Conservation (phyloP, 2,888 invertebrate genomes). For the Pristionchus arcanus region DNA sequence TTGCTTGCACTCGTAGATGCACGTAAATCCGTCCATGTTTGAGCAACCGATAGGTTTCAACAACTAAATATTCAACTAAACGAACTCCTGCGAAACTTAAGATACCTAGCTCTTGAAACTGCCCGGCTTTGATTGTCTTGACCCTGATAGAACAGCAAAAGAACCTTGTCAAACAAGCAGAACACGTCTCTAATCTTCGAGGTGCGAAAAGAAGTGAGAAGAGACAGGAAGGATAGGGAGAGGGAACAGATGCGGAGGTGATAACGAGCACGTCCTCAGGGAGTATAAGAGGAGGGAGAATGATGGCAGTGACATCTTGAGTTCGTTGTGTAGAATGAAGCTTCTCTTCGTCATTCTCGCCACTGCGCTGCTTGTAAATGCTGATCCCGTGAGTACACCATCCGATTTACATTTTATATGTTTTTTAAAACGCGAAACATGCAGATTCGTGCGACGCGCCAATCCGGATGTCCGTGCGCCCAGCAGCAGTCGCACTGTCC, state of each 20-base stretch:
- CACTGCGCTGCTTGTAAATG: neutral
- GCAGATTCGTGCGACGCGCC: constrained; percentile 32
- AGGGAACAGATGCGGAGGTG: neutral
- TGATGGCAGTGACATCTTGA: neutral
- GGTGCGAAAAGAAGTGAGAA: neutral
- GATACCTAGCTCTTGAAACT: neutral
- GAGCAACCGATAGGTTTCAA: neutral
- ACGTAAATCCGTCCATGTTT: neutral
- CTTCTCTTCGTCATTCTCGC: neutral
- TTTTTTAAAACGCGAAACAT: neutral
- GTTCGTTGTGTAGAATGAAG: constrained; percentile 18
- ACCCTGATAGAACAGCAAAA: constrained; percentile 8
- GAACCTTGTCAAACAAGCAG: neutral
- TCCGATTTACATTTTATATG: too few species aligned
- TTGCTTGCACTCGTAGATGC: neutral
- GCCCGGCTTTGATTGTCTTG: neutral
- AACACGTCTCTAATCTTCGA: neutral
- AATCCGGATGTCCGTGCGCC: neutral
- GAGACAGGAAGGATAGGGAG: neutral
- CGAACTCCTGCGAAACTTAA: neutral
- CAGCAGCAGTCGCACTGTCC: neutral
- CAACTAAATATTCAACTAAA: neutral
- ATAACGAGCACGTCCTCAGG: neutral
- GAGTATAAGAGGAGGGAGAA: neutral
- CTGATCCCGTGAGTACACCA: neutral